Evolutionary conservation across 2,797 vertebrate species (phyloP), one percentile per base, ranked within the genome.

Genomic region (Fratercula arctica): DNA sequence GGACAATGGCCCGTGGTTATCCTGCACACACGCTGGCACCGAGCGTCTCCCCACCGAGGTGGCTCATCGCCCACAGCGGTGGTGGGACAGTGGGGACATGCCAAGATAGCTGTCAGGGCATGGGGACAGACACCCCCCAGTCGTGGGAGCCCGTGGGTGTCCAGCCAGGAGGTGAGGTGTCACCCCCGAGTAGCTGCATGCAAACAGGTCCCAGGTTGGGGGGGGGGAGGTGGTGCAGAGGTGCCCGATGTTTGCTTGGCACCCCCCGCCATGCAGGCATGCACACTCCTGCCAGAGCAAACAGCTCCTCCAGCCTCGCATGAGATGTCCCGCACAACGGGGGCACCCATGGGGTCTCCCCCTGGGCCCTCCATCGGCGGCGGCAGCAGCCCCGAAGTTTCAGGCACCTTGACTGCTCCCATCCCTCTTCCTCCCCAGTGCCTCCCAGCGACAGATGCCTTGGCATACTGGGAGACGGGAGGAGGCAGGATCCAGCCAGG

Each of bases 21-120:
- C 63, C 51, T 25, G 45, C 39, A 13, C 48, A 5, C 1, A 1
- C 3, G 2, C 35, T 4, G 1, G n/a, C 0, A 1, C 37, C 0
- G 0, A 57, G 46, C 3, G 0, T 29, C 41, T 79, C 50, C 73
- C 14, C 21, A 6, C 15, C 0, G 2, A 87, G 67, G 4, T 67
- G 0, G 50, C 45, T 87, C 29, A n/a, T 61, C 10, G 11, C 37
- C 45, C 0, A 0, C 70, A 28, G 39, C 14, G 31, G 35, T 17
- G 11, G 68, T 33, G 73, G 61, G 74, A 45, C 63, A 37, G 85
- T 13, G 67, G 46, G 41, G 53, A 95, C 67, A 11, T 54, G 78
- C 67, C 2, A 5, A 39, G 48, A 23, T 25, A 48, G 76, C 51
- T 21, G 16, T 8, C 26, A 46, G 69, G 76, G 64, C 51, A 20